Conservation (phyloP, 1,140 invertebrate species). For the Philopotamus ludificatus region DNA sequence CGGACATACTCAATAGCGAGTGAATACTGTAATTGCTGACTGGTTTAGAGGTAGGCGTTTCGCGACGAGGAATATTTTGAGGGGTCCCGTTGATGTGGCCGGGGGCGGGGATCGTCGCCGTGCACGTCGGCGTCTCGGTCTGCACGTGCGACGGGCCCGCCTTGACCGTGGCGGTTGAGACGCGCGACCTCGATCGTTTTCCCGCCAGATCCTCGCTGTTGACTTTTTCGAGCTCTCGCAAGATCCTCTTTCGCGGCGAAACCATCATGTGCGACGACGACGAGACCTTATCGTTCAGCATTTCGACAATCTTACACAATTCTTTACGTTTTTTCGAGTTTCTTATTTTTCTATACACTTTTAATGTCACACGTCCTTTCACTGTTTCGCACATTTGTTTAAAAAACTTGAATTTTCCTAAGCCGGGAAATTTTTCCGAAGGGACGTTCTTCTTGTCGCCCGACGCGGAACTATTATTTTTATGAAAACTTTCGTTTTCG, state of each 20-base stretch:
- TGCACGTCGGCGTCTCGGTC: slow-evolving; percentile 40
- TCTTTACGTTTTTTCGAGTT: slow-evolving; percentile 47
- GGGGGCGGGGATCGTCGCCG: slow-evolving; percentile 36
- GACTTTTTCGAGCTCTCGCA: slow-evolving; percentile 71
- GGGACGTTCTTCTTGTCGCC: slow-evolving; percentile 42
- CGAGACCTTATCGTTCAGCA: slow-evolving; percentile 51
- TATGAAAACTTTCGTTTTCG: slow-evolving; percentile 45
- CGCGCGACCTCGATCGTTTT: slow-evolving; percentile 54
- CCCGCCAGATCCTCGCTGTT: slow-evolving; percentile 63
- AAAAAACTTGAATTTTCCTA: slow-evolving; percentile 53
- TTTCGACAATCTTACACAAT: slow-evolving; percentile 51
- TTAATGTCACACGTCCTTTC: slow-evolving; percentile 54
- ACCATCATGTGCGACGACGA: slow-evolving; percentile 56
- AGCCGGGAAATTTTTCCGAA: slow-evolving; percentile 49
- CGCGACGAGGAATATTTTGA: slow-evolving; percentile 30
- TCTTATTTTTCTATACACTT: slow-evolving; percentile 52
- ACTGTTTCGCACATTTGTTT: slow-evolving; percentile 54
- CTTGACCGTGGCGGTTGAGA: slow-evolving; percentile 34
- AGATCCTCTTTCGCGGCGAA: slow-evolving; percentile 71
- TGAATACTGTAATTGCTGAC: slow-evolving; percentile 76
- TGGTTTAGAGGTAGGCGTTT: slow-evolving; percentile 52
- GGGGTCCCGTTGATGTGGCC: slow-evolving; percentile 44
- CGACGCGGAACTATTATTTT: slow-evolving; percentile 40
- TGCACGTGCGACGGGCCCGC: slow-evolving; percentile 41
- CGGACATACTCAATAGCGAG: slow-evolving; percentile 64